These are phyloP conservation scores for Dendrocincla tyrannina DNA, from an alignment of 2,797 vertebrate species.

Conservation along the genomic window DNA sequence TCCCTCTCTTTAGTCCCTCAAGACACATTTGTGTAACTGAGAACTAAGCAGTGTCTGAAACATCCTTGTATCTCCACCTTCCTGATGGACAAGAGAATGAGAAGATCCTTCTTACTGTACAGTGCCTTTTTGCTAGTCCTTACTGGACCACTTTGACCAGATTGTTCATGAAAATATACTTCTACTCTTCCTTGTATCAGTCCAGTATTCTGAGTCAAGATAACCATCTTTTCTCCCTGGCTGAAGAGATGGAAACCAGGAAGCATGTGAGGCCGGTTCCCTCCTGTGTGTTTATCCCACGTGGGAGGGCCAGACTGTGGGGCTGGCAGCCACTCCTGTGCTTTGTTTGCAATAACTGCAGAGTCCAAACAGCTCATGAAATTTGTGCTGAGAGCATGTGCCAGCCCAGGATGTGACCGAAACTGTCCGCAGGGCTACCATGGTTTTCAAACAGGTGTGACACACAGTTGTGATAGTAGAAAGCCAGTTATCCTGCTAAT, in stretches of 20 bases:
- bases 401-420: background rate
- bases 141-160: background rate
- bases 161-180: background rate
- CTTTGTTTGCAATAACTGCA: background rate
- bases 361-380: background rate
- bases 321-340: background rate
- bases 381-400: background rate
- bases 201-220: background rate
- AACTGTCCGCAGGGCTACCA: background rate
- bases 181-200: background rate
- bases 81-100: background rate
- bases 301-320: background rate
- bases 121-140: background rate
- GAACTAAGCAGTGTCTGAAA: background rate
- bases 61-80: background rate
- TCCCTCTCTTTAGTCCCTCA: background rate
- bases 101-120: background rate
- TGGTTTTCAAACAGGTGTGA: background rate
- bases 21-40: background rate
- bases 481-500: background rate
- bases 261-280: rapidly evolving
- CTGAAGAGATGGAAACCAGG: background rate
- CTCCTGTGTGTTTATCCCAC: background rate
- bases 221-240: background rate
- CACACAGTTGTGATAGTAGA: background rate